Evolutionary conservation across 2,113 vertebrate species (phyloP), one percentile per base, ranked within the genome.

Genomic region (Centropus bengalensis): DNA sequence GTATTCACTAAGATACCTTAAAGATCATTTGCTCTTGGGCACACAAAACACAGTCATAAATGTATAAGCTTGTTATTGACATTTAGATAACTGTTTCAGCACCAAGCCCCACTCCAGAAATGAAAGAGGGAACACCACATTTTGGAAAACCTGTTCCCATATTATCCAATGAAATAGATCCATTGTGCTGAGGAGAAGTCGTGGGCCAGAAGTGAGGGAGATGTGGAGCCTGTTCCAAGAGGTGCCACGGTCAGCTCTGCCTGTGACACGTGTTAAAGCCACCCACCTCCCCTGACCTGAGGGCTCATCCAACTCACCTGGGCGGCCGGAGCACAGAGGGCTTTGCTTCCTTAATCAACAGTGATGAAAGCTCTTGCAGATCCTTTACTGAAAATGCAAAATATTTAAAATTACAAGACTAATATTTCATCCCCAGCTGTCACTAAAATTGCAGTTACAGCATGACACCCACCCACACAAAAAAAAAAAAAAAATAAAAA

Each of bases 361-460:
- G 52, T 49, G 83, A 79, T 1, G 5, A 93, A 64, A 5, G 8
- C 18, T 88, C 85, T 58, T 51, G 69, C 17, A 68, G 90, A 71
- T 73, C 27, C 45, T 88, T 74, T 75, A 64, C 96, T 96, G 95
- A 42, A 93, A 96, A 96, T 19, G 56, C 52, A 96, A 97, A 95
- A 93, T 75, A 90, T 88, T 95, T 80, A 71, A 47, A 26, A 75
- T 94, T 96, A 96, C 19, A 89, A 75, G 8, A n/a, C 47, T 71
- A 85, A 70, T 63, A 88, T 36, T 69, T 69, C 12, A 20, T 52
- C 26, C 32, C 10, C 10, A 21, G 28, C 22, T 56, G 54, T 60
- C 81, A 83, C 74, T 40, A 91, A 75, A 91, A 49, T 16, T 73
- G 45, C 26, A 10, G 24, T 68, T 86, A 30, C 73, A 93, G 71